phyloP scores from a whole-genome alignment of 2,888 invertebrate species.

The Sinodicranocentrus sp. region DNA sequence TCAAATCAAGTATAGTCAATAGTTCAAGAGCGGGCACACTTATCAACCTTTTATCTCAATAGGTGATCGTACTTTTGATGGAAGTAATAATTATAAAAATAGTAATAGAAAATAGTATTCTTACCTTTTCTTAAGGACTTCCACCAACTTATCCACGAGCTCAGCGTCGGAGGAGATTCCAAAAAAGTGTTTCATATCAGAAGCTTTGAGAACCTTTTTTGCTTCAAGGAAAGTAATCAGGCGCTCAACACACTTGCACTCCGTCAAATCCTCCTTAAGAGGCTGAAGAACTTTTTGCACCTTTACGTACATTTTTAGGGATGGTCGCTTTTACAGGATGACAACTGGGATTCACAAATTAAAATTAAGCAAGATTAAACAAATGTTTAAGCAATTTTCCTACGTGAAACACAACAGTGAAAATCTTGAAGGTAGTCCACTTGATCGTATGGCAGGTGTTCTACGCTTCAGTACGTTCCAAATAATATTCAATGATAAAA shows the following conservation, averaged over 20 bases:
- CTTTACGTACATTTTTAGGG: constrained; percentile 67
- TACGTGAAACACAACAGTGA: too few species aligned
- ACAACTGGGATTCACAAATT: background rate
- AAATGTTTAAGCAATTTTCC: too few species aligned
- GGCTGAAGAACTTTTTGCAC: constrained; percentile 70
- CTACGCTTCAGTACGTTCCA: too few species aligned
- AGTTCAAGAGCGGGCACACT: constrained; percentile 4
- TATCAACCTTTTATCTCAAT: background rate
- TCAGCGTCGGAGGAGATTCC: constrained; percentile 65
- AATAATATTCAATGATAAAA: too few species aligned
- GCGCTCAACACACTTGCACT: constrained; percentile 69
- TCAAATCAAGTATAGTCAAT: background rate
- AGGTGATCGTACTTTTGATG: background rate
- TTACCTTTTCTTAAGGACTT: constrained; percentile 69
- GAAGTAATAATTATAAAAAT: background rate
- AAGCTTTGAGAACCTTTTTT: constrained; percentile 60
- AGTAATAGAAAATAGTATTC: background rate
- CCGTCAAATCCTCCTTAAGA: constrained; percentile 66
- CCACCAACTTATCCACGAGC: constrained; percentile 62
- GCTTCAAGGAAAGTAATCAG: constrained; percentile 59
- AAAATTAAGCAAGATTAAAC: background rate
- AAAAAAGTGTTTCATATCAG: constrained; percentile 66
- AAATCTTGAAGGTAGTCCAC: too few species aligned
- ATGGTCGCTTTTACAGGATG: too few species aligned
- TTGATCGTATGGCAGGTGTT: too few species aligned